A percentile compares a stretch with the other conserved stretches of the same genome.
Conservation (phyloP, 2,797 vertebrate species). For the Leucoraja ocellata region DNA sequence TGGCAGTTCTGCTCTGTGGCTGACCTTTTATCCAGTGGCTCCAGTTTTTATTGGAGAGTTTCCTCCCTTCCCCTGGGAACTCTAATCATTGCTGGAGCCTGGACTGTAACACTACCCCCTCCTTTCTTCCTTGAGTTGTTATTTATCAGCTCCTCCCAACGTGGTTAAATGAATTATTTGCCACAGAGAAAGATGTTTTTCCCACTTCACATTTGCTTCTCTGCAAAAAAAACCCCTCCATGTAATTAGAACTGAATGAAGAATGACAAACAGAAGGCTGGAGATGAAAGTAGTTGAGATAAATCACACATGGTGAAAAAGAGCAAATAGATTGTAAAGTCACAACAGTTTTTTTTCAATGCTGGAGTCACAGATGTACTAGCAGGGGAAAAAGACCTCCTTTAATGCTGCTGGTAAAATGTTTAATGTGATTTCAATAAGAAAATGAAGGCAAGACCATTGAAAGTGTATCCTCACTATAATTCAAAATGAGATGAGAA, state of each 20-base stretch:
- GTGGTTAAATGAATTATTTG: too few relatives aligned
- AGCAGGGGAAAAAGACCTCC: background rate
- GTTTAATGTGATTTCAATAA: background rate
- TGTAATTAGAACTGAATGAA: background rate
- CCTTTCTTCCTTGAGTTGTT: background rate
- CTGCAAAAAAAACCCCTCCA: background rate
- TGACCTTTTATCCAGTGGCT: slow-evolving; percentile 24
- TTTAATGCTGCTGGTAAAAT: background rate
- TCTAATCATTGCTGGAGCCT: background rate
- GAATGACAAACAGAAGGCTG: background rate
- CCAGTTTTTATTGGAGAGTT: slow-evolving; percentile 17
- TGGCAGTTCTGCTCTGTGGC: background rate
- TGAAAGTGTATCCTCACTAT: background rate
- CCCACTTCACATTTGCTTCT: background rate
- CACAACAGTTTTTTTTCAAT: background rate
- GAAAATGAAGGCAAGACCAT: background rate
- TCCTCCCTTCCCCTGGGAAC: slow-evolving; percentile 17
- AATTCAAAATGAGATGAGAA: background rate
- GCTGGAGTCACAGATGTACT: background rate
- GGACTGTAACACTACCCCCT: background rate
- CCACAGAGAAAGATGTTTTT: background rate
- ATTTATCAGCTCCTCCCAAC: background rate
- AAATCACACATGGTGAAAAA: background rate
- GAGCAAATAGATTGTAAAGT: background rate
- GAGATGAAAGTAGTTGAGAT: background rate